Conservation (phyloP, 1,140 invertebrate species). For the Gyrodactylus salaris region DNA sequence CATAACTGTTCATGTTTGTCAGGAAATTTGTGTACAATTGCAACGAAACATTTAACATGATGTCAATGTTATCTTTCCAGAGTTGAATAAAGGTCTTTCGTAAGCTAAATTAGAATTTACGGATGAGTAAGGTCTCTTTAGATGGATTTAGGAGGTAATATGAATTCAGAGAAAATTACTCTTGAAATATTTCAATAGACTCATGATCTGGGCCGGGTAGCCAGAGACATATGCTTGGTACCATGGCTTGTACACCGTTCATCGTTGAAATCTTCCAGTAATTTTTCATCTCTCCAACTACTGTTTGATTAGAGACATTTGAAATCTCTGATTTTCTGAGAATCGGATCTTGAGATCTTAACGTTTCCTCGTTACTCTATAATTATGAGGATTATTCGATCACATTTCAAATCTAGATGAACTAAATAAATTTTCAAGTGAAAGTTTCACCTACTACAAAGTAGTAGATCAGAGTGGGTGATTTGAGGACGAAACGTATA, state of each 20-base stretch:
- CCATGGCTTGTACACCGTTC: not conserved
- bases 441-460: too few species aligned
- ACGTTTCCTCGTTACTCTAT: not conserved
- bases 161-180: not conserved
- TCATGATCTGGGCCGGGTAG: not conserved
- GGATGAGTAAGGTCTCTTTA: not conserved
- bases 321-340: too few species aligned
- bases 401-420: too few species aligned
- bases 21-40: not conserved
- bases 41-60: not conserved
- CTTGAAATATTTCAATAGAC: not conserved
- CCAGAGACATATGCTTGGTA: not conserved
- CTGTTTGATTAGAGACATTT: not conserved
- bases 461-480: too few species aligned
- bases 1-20: not conserved
- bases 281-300: not conserved
- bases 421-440: too few species aligned
- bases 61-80: not conserved
- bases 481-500: too few species aligned
- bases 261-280: not conserved
- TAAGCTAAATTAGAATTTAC: not conserved
- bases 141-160: not conserved
- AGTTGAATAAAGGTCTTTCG: not conserved
- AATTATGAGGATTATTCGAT: not conserved
- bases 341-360: too few species aligned